Base-by-base conservation (phyloP, 2,797 vertebrate genomes). In the Crotalus adamanteus region DNA sequence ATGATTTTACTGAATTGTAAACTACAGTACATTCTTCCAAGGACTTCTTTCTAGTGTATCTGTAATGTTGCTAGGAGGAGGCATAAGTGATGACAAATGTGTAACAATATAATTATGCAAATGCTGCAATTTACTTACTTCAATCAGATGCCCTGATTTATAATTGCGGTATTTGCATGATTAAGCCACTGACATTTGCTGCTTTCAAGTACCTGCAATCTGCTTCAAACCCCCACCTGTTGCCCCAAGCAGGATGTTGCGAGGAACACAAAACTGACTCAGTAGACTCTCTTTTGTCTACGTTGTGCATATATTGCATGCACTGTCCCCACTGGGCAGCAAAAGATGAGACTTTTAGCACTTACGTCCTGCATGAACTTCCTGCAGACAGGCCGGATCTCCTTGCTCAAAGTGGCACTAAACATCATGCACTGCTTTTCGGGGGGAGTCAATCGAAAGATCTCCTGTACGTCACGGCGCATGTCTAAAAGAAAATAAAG, bases 351-450 rank as follows among this genome's bases (percentile, higher is more conserved):
- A 89, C 7, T 86, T 86, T 53, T 25, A 55, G 26, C 26, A 97
- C 98, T 98, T 98, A 98, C 98, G 96, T 98, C 98, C 97, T 98
- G 98, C 98, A 98, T 98, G 98, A 98, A 98, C 96, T 98, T 98
- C 95, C 98, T 96, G 98, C 98, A 98, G 94, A 98, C 98, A 1
- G 98, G 98, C 16, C 98, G 98, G 95, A 98, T 98, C 96, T 98
- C 98, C 97, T 98, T 98, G 96, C 98, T 98, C 96, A 98, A 97
- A 87, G 98, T 98, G 91, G 98, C 98, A 95, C 98, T 98, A 97
- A 97, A 98, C 98, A 98, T 98, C 98, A 98, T 98, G 96, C 98
- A 98, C 97, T 98, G 98, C 97, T 98, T 98, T 97, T 98, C 98
- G 6, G 98, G 98, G n/a, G 98, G 98, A 92, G 98, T 98, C 98